Evolutionary conservation across 2,888 invertebrate species (phyloP).

Genomic region (Cristatella mucedo): DNA sequence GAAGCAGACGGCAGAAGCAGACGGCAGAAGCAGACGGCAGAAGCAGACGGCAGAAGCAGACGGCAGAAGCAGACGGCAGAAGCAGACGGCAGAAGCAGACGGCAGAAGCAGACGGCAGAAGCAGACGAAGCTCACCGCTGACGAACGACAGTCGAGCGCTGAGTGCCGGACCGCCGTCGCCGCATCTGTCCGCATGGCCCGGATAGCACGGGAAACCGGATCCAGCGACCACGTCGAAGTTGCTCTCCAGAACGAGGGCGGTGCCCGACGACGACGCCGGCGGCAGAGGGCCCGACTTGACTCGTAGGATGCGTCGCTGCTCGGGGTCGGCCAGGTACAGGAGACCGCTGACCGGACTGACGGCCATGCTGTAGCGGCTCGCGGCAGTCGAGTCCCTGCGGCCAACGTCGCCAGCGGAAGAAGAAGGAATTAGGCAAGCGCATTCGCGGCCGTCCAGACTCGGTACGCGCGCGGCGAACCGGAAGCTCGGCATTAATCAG

Average conservation of each 20-base stretch:
- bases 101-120: no score
- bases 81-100: no score
- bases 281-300: constrained; percentile 11
- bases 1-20: no score
- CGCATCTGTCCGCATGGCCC: constrained; percentile 56
- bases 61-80: no score
- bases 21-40: no score
- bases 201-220: constrained; percentile 67
- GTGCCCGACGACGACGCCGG: constrained; percentile 32
- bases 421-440: no score
- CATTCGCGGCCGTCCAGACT: no score
- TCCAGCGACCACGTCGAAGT: constrained; percentile 85
- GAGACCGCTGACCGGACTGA: constrained; percentile 86
- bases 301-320: constrained; percentile 26
- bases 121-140: no score
- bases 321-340: constrained; percentile 87
- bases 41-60: no score
- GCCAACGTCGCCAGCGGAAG: no score
- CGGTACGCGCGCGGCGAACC: no score
- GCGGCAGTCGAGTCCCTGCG: background rate
- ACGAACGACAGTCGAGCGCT: constrained; percentile 77
- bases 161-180: constrained; percentile 78
- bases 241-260: constrained; percentile 40
- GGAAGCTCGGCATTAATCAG: no score
- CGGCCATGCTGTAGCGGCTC: constrained; percentile 65